Evolutionary conservation across 2,113 vertebrate genomes (phyloP).

Genomic region (Smithornis capensis): DNA sequence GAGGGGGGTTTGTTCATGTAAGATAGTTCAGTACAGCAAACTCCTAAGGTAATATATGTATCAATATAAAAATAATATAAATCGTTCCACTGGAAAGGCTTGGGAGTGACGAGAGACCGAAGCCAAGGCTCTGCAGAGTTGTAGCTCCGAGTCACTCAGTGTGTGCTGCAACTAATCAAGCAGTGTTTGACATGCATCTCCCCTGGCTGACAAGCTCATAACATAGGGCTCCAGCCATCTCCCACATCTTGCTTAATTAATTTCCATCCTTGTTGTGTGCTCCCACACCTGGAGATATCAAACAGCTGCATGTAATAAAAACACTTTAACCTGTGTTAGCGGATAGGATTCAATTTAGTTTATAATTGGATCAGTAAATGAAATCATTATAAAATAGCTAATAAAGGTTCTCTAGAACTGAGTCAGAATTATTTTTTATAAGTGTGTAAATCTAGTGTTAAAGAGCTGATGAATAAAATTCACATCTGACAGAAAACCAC

Average conservation of each 20-base stretch:
- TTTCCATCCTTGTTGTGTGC: neutral
- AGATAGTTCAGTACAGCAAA: neutral
- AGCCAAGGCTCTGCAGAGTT: neutral
- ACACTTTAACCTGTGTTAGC: neutral
- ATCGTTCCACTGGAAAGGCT: neutral
- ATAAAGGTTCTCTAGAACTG: slow-evolving; percentile 16
- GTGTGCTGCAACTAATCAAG: neutral
- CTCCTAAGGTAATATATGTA: neutral
- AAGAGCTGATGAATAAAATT: slow-evolving; percentile 49
- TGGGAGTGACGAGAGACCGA: fast-evolving
- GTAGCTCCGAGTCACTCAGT: neutral
- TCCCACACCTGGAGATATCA: slow-evolving; percentile 56
- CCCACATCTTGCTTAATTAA: slow-evolving; percentile 46
- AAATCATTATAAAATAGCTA: slow-evolving; percentile 30
- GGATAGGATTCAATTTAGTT: neutral
- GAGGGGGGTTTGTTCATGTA: fast-evolving
- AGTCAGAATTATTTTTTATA: slow-evolving; percentile 1
- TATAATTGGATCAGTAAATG: slow-evolving; percentile 19
- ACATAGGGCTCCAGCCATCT: slow-evolving; percentile 8
- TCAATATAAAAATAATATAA: no score
- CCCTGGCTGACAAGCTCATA: slow-evolving; percentile 10
- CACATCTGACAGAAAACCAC: slow-evolving; percentile 39
- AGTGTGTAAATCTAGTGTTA: slow-evolving; percentile 29
- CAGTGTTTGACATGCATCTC: slow-evolving; percentile 12
- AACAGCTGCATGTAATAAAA: slow-evolving; percentile 21